Evolutionary conservation across 2,797 vertebrate species (phyloP).

Genomic region (Ctenopoma kingsleyae): DNA sequence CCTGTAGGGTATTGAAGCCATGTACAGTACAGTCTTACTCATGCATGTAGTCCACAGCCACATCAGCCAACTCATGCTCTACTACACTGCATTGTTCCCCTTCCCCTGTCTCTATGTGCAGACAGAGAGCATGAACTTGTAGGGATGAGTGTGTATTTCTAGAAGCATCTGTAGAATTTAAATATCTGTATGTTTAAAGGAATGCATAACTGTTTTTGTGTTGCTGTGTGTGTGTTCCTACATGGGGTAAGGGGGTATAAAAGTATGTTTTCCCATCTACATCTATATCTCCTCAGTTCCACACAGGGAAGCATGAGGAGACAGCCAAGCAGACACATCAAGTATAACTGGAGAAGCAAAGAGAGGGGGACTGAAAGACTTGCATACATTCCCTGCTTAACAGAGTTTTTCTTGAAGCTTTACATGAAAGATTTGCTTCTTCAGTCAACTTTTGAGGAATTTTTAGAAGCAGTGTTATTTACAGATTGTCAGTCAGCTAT

Average conservation of each 20-base stretch:
- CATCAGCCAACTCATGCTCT: constrained; percentile 69
- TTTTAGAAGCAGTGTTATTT: constrained; percentile 37
- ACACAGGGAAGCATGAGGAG: constrained; percentile 16
- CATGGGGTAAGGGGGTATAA: not conserved
- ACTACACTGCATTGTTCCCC: constrained; percentile 13
- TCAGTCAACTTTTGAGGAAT: constrained; percentile 42
- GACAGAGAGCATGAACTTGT: constrained; percentile 1
- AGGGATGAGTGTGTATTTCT: not conserved
- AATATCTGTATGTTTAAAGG: not conserved
- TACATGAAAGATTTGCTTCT: constrained; percentile 37
- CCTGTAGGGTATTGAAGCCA: constrained; percentile 67
- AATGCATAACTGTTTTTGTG: not conserved
- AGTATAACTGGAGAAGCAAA: constrained; percentile 45
- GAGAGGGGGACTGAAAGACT: constrained; percentile 2
- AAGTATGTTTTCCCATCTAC: constrained; percentile 7
- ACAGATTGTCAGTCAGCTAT: not conserved
- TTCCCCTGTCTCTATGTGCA: constrained; percentile 4
- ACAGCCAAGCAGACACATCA: constrained; percentile 35
- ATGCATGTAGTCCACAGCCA: constrained; percentile 74
- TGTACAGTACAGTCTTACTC: constrained; percentile 74
- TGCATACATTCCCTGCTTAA: constrained; percentile 20
- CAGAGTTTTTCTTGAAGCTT: constrained; percentile 33
- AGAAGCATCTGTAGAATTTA: not conserved
- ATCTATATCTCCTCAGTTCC: constrained; percentile 17
- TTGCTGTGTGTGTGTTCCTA: not conserved